A percentile compares a stretch with the other conserved stretches of the same genome.
phyloP scores from a whole-genome alignment of 2,888 invertebrate genomes.

The Cyclophora albipunctata region DNA sequence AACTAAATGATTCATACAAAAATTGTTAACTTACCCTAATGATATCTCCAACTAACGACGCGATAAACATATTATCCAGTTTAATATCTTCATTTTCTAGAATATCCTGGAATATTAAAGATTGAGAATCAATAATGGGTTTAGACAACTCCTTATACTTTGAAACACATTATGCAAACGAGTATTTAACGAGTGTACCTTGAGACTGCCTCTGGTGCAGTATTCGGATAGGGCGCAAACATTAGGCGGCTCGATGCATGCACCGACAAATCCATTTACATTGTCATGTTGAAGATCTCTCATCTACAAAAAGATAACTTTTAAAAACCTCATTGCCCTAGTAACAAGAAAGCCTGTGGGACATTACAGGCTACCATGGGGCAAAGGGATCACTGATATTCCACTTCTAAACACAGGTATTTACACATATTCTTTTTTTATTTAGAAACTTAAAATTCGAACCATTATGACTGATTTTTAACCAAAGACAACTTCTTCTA shows the following conservation, averaged over 20 bases:
- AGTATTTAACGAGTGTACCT: conserved; percentile 73
- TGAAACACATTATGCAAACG: too few relatives aligned
- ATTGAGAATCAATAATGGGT: background rate
- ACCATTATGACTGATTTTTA: too few relatives aligned
- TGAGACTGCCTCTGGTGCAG: conserved; percentile 91
- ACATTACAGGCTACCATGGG: too few relatives aligned
- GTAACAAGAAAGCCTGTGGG: too few relatives aligned
- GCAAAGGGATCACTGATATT: too few relatives aligned
- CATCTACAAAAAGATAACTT: conserved; percentile 75
- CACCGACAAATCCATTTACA: conserved; percentile 92
- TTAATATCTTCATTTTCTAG: conserved; percentile 96
- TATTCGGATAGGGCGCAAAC: conserved; percentile 93
- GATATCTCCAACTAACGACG: conserved; percentile 95
- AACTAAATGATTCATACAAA: too few relatives aligned
- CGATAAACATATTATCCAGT: conserved; percentile 96
- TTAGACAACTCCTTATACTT: too few relatives aligned
- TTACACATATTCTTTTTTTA: too few relatives aligned
- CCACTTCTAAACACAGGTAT: too few relatives aligned
- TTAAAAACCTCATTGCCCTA: too few relatives aligned
- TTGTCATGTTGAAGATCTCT: conserved; percentile 93
- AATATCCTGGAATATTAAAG: conserved; percentile 80
- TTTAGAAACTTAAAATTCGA: background rate
- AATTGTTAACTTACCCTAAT: conserved; percentile 82
- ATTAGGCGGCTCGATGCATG: conserved; percentile 92
- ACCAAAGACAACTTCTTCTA: too few relatives aligned